These are phyloP conservation scores for Ochropleura plecta DNA, from an alignment of 2,888 invertebrate genomes.

Conservation along the genomic window DNA sequence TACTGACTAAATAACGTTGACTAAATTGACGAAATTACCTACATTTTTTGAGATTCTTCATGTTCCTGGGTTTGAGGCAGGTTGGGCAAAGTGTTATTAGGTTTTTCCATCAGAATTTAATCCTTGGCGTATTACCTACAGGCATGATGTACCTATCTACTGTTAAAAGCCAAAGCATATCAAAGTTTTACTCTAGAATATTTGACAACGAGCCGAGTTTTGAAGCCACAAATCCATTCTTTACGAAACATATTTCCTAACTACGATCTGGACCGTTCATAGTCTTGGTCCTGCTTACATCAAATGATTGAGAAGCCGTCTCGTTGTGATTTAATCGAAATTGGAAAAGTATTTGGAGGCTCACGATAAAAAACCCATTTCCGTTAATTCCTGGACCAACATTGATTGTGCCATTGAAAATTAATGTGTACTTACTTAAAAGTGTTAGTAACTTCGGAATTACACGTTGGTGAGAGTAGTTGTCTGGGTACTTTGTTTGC, in stretches of 20 bases:
- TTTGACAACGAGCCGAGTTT: constrained; percentile 18
- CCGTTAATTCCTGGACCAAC: constrained; percentile 14
- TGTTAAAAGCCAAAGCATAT: not conserved
- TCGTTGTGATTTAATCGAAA: constrained; percentile 47
- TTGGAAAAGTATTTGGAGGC: constrained; percentile 37
- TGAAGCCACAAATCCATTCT: constrained; percentile 15
- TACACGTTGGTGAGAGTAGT: constrained; percentile 46
- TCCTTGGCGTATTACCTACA: not conserved
- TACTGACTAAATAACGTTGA: too few relatives aligned
- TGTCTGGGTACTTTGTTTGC: constrained; percentile 39
- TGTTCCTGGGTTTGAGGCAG: not conserved
- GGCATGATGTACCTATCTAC: not conserved
- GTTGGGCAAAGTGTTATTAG: not conserved
- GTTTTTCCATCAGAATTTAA: not conserved
- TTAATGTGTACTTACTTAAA: constrained; percentile 48
- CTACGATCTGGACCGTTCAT: constrained; percentile 38
- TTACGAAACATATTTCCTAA: constrained; percentile 23
- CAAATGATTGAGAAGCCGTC: constrained; percentile 13
- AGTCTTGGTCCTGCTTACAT: constrained; percentile 38
- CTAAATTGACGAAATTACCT: too few relatives aligned
- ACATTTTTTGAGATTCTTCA: too few relatives aligned
- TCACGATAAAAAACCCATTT: constrained; percentile 9
- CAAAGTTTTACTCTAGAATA: constrained; percentile 18
- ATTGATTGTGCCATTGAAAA: constrained; percentile 31
- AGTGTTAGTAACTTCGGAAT: constrained; percentile 49